phyloP scores from a whole-genome alignment of 2,113 vertebrate species.

The Platanista minor region DNA sequence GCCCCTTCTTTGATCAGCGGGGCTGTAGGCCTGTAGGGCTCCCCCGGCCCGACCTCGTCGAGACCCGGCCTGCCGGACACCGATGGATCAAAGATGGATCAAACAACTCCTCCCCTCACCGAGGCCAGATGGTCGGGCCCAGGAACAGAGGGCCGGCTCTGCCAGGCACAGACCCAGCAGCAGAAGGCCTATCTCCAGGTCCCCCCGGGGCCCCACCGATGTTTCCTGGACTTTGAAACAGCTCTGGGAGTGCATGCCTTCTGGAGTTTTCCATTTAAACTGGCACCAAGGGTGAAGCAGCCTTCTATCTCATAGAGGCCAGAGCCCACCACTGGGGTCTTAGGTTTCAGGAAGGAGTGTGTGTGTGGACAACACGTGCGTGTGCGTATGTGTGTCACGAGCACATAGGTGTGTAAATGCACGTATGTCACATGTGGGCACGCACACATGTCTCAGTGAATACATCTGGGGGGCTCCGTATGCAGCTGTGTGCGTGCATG shows the following conservation, averaged over 20 bases:
- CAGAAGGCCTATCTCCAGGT: fast-evolving
- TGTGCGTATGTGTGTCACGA: fast-evolving
- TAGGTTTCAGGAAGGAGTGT: background rate
- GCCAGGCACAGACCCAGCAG: background rate
- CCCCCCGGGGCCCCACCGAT: fast-evolving
- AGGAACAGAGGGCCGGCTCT: background rate
- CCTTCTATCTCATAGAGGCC: fast-evolving
- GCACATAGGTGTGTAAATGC: fast-evolving
- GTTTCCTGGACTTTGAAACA: background rate
- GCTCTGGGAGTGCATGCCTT: background rate
- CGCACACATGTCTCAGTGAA: fast-evolving
- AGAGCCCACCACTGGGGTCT: background rate
- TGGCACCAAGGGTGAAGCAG: background rate
- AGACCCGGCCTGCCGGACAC: background rate
- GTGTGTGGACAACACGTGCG: background rate
- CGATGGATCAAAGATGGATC: background rate
- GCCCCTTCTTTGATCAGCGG: background rate
- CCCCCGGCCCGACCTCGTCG: background rate
- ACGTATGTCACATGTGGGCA: fast-evolving
- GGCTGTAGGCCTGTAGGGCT: background rate
- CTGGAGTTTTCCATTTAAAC: background rate
- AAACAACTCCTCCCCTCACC: background rate
- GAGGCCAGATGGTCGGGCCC: background rate
- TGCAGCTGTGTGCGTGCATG: fast-evolving
- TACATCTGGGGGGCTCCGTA: fast-evolving